Conservation (phyloP, 1,140 invertebrate genomes). For the Drusus annulatus region DNA sequence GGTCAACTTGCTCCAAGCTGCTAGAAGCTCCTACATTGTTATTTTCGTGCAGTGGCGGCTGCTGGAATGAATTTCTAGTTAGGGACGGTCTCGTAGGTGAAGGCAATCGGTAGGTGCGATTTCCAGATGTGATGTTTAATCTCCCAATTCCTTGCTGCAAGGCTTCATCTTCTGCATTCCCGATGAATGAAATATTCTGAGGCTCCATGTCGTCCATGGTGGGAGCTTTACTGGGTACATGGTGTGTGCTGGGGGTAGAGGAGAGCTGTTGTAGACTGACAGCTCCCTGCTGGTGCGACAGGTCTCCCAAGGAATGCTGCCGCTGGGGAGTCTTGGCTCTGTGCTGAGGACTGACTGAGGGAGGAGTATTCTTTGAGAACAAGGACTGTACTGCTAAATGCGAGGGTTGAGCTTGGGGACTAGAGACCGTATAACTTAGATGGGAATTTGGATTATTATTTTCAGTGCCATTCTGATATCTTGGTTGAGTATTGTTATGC, state of each 20-base stretch:
- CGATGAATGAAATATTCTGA: conserved; percentile 93
- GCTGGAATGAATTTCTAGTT: conserved; percentile 81
- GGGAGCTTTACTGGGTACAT: conserved; percentile 76
- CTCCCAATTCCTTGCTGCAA: conserved; percentile 77
- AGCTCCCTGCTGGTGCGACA: conserved; percentile 59
- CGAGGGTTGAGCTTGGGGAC: conserved; percentile 53
- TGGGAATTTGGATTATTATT: conserved; percentile 60
- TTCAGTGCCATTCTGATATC: conserved; percentile 68
- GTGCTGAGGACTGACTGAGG: conserved; percentile 62
- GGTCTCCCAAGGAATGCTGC: conserved; percentile 63
- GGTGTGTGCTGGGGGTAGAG: conserved; percentile 62
- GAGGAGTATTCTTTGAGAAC: conserved; percentile 59
- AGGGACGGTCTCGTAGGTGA: conserved; percentile 84
- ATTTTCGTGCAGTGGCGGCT: conserved; percentile 63
- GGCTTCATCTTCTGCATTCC: conserved; percentile 76
- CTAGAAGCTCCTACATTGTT: conserved; percentile 62
- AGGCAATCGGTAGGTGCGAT: conserved; percentile 88
- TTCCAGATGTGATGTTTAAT: conserved; percentile 89
- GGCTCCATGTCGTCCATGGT: conserved; percentile 89
- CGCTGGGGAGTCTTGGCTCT: conserved; percentile 64
- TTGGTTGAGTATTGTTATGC: conserved; percentile 63
- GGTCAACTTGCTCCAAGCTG: conserved; percentile 67
- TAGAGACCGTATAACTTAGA: conserved; percentile 68
- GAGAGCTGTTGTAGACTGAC: conserved; percentile 67
- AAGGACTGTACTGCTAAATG: conserved; percentile 56